These are phyloP conservation scores for Semibalanus balanoides DNA, from an alignment of 1,140 invertebrate species.

Conservation along the genomic window DNA sequence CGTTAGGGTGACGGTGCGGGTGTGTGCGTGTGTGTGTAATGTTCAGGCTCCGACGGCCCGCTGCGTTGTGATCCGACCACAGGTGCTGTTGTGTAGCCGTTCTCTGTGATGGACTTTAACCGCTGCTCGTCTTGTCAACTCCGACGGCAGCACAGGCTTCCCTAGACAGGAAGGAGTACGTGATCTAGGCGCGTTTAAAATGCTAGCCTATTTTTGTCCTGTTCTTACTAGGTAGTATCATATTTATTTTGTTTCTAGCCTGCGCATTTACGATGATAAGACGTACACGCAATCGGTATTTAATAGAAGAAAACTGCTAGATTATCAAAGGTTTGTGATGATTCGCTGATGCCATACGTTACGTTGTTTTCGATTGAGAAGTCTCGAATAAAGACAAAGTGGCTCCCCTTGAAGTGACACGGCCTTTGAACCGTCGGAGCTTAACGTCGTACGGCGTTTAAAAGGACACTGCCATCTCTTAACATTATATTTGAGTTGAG, in stretches of 20 bases:
- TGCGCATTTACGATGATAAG: neutral
- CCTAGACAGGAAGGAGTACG: neutral
- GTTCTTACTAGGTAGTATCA: neutral
- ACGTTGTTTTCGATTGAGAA: neutral
- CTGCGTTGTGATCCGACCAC: neutral
- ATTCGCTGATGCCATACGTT: neutral
- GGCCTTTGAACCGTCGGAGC: no score
- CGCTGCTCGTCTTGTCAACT: no score
- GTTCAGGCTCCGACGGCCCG: no score
- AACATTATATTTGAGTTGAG: no score
- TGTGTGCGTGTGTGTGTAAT: neutral
- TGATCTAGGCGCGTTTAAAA: neutral
- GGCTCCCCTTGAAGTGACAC: no score
- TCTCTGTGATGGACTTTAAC: neutral
- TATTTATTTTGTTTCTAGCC: neutral
- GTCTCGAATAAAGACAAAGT: no score
- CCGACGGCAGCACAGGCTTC: no score
- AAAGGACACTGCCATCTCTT: no score
- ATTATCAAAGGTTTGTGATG: neutral
- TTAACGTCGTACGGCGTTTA: no score
- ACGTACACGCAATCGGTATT: neutral
- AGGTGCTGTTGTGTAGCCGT: neutral
- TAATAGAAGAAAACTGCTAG: no score
- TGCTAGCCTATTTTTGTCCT: neutral
- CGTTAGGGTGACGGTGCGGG: neutral